Base-by-base conservation (phyloP, 1,140 invertebrate species). In the Zophobas atratus region DNA sequence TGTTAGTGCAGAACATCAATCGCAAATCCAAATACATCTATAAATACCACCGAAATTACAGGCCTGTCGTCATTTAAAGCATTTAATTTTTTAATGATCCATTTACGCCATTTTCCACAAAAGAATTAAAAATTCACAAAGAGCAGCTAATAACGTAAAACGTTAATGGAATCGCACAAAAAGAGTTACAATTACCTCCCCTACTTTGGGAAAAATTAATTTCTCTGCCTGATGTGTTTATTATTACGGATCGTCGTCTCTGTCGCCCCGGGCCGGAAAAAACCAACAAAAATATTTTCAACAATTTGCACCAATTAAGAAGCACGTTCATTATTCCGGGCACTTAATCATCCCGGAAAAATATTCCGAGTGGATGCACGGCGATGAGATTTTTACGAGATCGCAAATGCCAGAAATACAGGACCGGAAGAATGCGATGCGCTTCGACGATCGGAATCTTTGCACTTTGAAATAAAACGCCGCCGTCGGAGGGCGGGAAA, bases 51-150 rank as follows among this genome's bases (percentile, higher is more conserved):
- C 20, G 20, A 20, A 20, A 20, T 20, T 20, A 43, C 38, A 67
- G 43, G 35, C 20, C 41, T n/a, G 33, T 43, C 0, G n/a, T 20
- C 43, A 8, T 63, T 8, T 6, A 63, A 34, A 6, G 6, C 39
- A n/a, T 63, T 63, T 63, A 38, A 67, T 32, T 43, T 41, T 67
- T 67, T 43, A 67, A 67, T 6, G 38, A 39, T 43, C 39, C 39
- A 67, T 67, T 67, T 43, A 39, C 33, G 20, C 41, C 43, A 67
- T 67, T 67, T 20, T 20, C 20, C 20, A 41, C 39, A 43, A 43
- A 67, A 5, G 35, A 1, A 20, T 36, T 60, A 36, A 38, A 60
- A 60, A 60, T 60, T 60, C 60, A 67, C 60, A 67, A 67, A 63
- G 36, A 34, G 57, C 2, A 39, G 6, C 36, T 34, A 39, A 63